phyloP scores from a whole-genome alignment of 2,888 invertebrate genomes.

The Strigamia transsilvanica region DNA sequence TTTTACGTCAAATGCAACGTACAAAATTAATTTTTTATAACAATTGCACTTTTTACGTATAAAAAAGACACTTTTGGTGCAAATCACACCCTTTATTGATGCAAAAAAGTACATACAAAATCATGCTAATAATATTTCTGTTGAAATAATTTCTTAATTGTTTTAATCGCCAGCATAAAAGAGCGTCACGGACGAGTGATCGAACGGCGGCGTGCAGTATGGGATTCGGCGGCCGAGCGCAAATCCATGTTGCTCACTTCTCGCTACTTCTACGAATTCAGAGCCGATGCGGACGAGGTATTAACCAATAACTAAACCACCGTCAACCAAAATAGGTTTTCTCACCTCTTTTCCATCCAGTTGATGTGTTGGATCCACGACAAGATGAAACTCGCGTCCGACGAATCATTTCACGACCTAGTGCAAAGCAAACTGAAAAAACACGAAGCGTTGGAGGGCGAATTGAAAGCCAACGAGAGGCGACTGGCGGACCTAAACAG shows the following conservation, averaged over 20 bases:
- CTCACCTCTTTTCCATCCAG: slow-evolving; percentile 58
- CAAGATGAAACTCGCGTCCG: slow-evolving; percentile 88
- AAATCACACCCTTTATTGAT: too few species aligned
- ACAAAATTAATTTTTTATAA: too few species aligned
- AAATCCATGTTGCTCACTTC: slow-evolving; percentile 81
- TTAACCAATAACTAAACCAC: not conserved
- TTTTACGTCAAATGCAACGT: too few species aligned
- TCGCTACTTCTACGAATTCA: slow-evolving; percentile 89
- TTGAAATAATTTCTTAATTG: too few species aligned
- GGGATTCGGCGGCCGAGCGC: slow-evolving; percentile 74
- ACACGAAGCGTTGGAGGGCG: slow-evolving; percentile 96
- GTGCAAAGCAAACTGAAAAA: slow-evolving; percentile 92
- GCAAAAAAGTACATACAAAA: too few species aligned
- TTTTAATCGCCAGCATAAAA: slow-evolving; percentile 62
- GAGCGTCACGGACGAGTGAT: slow-evolving; percentile 78
- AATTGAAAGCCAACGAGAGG: slow-evolving; percentile 92
- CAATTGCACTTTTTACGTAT: too few species aligned
- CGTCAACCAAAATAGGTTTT: not conserved
- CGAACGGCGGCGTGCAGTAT: slow-evolving; percentile 76
- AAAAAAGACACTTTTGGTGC: too few species aligned
- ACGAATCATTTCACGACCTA: slow-evolving; percentile 90
- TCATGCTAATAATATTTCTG: too few species aligned
- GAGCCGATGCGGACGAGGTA: slow-evolving; percentile 87
- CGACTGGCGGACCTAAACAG: slow-evolving; percentile 87
- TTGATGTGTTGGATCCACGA: slow-evolving; percentile 89